These are phyloP conservation scores for Helogale parvula DNA, from an alignment of 2,113 vertebrate genomes.

Conservation along the genomic window DNA sequence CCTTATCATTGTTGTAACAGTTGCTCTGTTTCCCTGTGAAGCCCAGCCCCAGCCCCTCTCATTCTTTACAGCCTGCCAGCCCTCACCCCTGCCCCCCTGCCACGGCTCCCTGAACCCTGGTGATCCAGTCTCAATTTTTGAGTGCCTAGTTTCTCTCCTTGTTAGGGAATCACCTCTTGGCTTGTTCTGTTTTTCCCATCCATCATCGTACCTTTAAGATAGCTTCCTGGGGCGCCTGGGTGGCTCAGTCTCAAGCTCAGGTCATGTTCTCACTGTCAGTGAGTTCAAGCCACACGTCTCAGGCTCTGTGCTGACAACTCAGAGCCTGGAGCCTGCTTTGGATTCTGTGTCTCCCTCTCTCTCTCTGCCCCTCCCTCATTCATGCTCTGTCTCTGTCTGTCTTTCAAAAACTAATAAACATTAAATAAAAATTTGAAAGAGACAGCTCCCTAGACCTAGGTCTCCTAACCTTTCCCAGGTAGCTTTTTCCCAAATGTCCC, in stretches of 20 bases:
- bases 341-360: no score
- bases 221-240: not conserved
- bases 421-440: no score
- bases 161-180: not conserved
- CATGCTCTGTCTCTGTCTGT: no score
- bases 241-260: no score
- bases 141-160: not conserved
- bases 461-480: not conserved
- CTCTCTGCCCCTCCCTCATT: no score
- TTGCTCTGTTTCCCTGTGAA: not conserved
- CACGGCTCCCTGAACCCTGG: not conserved
- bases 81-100: not conserved
- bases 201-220: not conserved
- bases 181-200: not conserved
- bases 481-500: not conserved
- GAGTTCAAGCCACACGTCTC: no score
- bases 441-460: not conserved
- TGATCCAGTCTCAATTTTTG: not conserved
- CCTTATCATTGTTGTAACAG: not conserved
- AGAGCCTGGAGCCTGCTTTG: no score
- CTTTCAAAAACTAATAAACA: no score
- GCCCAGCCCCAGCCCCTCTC: rapidly evolving
- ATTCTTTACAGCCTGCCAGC: not conserved
- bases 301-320: no score
- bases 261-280: no score